Percentiles rank a stretch among this genome's conserved stretches.
Evolutionary conservation across 2,888 invertebrate species (phyloP).

Genomic region (Yponomeuta cagnagella): DNA sequence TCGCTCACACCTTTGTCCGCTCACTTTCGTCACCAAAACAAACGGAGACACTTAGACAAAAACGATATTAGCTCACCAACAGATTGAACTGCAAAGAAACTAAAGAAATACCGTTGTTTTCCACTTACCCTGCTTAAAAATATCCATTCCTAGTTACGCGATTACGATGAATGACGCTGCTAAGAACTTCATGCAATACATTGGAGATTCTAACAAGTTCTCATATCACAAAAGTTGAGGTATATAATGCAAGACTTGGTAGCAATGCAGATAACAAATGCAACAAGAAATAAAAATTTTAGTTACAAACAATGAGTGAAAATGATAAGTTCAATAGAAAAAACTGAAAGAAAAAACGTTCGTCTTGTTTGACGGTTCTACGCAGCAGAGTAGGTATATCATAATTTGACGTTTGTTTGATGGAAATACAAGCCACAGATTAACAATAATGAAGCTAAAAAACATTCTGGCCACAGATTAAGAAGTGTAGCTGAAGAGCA

Average conservation of each 20-base stretch:
- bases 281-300: neutral
- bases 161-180: neutral
- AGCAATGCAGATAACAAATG: neutral
- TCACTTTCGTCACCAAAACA: conserved; percentile 11
- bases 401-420: neutral
- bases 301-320: neutral
- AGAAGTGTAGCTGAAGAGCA: too few species aligned
- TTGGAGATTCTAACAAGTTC: neutral
- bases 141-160: conserved; percentile 36
- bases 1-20: neutral
- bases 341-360: neutral
- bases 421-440: neutral
- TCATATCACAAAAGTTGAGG: neutral
- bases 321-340: neutral
- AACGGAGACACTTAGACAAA: too few species aligned
- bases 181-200: neutral
- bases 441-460: too few species aligned
- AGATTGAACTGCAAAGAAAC: neutral
- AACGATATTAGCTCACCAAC: neutral
- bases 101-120: conserved; percentile 1
- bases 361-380: neutral
- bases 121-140: conserved; percentile 48
- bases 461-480: too few species aligned
- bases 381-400: neutral
- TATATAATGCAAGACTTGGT: neutral